A percentile compares a stretch with the other conserved stretches of the same genome.
These are phyloP conservation scores for Lasioglossum marginatum DNA, from an alignment of 2,888 invertebrate species.

Conservation along the genomic window DNA sequence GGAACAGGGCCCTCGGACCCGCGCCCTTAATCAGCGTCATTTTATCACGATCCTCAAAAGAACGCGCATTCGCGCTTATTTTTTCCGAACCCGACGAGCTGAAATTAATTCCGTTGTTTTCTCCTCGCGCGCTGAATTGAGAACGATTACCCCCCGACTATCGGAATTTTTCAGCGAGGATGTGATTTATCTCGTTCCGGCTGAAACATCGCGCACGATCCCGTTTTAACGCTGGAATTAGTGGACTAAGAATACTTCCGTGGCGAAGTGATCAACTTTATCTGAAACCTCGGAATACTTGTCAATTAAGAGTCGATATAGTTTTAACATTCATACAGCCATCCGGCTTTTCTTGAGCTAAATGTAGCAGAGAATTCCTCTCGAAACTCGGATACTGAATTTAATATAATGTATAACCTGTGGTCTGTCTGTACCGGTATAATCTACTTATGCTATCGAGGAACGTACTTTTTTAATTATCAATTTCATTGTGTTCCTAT, in stretches of 20 bases:
- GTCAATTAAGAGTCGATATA: too few species aligned
- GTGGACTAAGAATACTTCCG: not conserved
- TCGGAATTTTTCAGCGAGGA: not conserved
- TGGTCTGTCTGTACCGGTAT: not conserved
- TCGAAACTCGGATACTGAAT: not conserved
- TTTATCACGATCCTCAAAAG: slow-evolving; percentile 29
- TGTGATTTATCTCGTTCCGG: not conserved
- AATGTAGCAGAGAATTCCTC: too few species aligned
- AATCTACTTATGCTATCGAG: not conserved
- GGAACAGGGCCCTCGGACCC: not conserved
- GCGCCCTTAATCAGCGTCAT: slow-evolving; percentile 44
- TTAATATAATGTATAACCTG: not conserved
- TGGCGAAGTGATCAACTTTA: too few species aligned
- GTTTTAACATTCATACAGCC: too few species aligned
- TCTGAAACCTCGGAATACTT: too few species aligned
- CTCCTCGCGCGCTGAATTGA: not conserved
- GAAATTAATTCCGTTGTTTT: not conserved
- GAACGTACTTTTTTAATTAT: not conserved
- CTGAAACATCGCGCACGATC: not conserved
- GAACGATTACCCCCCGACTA: not conserved
- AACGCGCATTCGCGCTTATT: slow-evolving; percentile 25
- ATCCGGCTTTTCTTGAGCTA: too few species aligned
- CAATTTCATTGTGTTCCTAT: not conserved
- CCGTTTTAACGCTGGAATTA: not conserved
- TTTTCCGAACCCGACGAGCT: not conserved